Conservation (phyloP, 2,888 invertebrate species). For the Xestia ashworthii region DNA sequence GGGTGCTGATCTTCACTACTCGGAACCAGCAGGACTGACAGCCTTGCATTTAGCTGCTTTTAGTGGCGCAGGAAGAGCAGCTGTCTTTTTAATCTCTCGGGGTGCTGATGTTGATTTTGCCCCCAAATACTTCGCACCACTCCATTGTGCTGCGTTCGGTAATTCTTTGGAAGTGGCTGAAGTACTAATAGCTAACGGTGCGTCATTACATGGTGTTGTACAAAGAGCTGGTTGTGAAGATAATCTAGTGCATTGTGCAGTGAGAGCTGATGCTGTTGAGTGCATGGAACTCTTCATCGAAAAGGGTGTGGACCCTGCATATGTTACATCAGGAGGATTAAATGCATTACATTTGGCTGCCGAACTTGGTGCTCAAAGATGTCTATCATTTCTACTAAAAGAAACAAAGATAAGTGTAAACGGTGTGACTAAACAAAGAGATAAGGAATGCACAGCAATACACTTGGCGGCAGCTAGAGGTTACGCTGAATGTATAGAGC, state of each 20-base stretch:
- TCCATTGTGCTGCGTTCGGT: constrained; percentile 97
- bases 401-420: constrained; percentile 94
- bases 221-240: constrained; percentile 93
- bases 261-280: constrained; percentile 94
- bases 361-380: constrained; percentile 94
- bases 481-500: constrained; percentile 94
- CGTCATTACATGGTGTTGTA: constrained; percentile 93
- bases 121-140: constrained; percentile 94
- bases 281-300: constrained; percentile 94
- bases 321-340: constrained; percentile 93
- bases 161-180: constrained; percentile 95
- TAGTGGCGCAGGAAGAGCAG: constrained; percentile 93
- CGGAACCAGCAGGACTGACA: constrained; percentile 94
- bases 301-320: constrained; percentile 94
- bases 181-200: constrained; percentile 93
- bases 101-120: constrained; percentile 93
- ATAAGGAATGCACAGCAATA: constrained; percentile 94
- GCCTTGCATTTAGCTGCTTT: constrained; percentile 95
- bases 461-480: constrained; percentile 97
- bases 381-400: constrained; percentile 94
- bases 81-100: constrained; percentile 92
- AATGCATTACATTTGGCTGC: constrained; percentile 95
- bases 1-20: constrained; percentile 93
- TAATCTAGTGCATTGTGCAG: constrained; percentile 95
- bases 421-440: constrained; percentile 92